phyloP scores from a whole-genome alignment of 2,888 invertebrate genomes.

The Pachymerium ferrugineum region DNA sequence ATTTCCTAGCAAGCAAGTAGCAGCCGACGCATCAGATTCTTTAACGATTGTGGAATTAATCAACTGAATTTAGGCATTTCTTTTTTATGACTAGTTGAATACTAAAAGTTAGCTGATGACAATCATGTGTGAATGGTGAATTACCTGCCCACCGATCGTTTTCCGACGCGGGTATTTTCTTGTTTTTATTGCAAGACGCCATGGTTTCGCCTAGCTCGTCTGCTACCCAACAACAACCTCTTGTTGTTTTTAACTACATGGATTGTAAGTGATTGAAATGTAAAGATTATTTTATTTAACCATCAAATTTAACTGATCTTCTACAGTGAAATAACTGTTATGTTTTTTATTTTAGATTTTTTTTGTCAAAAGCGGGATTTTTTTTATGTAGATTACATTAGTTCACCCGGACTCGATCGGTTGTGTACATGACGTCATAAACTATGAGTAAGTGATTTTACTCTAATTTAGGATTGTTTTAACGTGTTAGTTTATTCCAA shows the following conservation, averaged over 20 bases:
- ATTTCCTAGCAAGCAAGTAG: not conserved
- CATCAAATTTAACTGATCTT: not conserved
- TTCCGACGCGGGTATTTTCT: constrained; percentile 4
- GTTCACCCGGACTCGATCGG: not conserved
- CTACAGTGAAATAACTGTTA: not conserved
- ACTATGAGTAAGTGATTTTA: too few relatives aligned
- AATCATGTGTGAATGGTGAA: not conserved
- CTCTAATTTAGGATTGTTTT: too few relatives aligned
- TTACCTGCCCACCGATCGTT: not conserved
- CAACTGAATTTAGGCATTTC: not conserved
- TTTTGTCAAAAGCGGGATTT: not conserved
- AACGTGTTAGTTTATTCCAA: not conserved
- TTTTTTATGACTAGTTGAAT: not conserved
- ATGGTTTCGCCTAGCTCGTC: constrained; percentile 32
- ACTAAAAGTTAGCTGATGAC: not conserved
- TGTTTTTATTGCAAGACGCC: constrained; percentile 32
- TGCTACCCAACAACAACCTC: constrained; percentile 32
- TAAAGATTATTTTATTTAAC: too few relatives aligned
- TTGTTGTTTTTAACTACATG: too few relatives aligned
- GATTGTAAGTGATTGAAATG: not conserved
- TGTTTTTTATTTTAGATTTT: not conserved
- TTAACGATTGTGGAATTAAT: not conserved
- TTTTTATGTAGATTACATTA: constrained; percentile 11
- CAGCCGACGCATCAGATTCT: constrained; percentile 25
- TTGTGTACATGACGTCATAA: not conserved